phyloP scores from a whole-genome alignment of 53 echinoderm and acorn worm genomes.

The Pentamera pediparva region DNA sequence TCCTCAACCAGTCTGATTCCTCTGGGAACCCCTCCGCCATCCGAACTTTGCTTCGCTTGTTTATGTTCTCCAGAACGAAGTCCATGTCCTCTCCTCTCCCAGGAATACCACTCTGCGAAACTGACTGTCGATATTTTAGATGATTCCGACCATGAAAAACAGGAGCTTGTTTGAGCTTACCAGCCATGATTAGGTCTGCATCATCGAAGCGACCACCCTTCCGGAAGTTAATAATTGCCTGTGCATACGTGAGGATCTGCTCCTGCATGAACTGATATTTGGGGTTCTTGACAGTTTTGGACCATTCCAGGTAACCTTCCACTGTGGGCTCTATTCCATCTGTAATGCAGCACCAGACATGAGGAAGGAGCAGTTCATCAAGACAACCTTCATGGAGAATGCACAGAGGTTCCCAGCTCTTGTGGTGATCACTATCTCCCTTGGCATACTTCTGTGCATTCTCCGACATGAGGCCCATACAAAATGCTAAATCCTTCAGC shows the following conservation, averaged over 20 bases:
- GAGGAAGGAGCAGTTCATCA: conserved; percentile 51
- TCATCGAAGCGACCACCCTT: conserved; percentile 38
- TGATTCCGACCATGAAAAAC: conserved; percentile 10
- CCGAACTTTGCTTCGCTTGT: no score
- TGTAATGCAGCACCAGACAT: conserved; percentile 25
- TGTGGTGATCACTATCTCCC: no score
- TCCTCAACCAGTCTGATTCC: no score
- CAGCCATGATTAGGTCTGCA: conserved; percentile 22
- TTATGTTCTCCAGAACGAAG: no score
- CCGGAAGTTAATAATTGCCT: conserved; percentile 38
- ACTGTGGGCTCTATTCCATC: conserved; percentile 1
- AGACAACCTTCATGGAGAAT: no score
- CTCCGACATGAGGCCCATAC: no score
- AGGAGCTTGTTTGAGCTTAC: conserved; percentile 1
- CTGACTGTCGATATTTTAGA: background rate
- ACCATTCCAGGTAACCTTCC: conserved; percentile 42
- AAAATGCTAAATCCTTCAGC: conserved; percentile 45
- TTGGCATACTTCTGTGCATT: no score
- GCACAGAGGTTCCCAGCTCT: no score
- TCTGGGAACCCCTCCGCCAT: no score
- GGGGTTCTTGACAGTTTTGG: conserved; percentile 18
- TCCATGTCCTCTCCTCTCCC: no score
- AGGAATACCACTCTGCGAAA: no score
- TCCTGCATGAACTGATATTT: conserved; percentile 47
- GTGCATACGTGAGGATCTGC: conserved; percentile 45